Evolutionary conservation across 2,113 vertebrate species (phyloP), one percentile per base, ranked within the genome.

Genomic region (Labeo rohita): DNA sequence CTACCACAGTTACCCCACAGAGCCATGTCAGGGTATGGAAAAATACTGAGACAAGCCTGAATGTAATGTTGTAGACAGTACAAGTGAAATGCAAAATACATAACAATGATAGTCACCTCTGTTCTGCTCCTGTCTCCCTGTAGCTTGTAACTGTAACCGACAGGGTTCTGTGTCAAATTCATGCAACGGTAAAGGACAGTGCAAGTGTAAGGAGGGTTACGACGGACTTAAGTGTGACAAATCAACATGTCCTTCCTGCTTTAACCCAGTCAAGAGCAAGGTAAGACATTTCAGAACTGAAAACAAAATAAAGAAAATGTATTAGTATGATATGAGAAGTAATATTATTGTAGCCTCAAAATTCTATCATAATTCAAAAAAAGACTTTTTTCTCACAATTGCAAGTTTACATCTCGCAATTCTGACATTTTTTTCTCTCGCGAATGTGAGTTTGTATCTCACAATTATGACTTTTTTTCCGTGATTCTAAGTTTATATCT

Each of bases 141-240:
- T 90, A 99, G 98, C 95, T 6, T 99, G 98, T 65, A 86, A 88
- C 90, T 99, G 98, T 1, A 87, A 95, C 90, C 83, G 87, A 0
- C 12, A 34, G 1, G 95, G 95, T 0, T 94, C 97, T 0, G 92
- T 93, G 89, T 92, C 94, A 0, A 9, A 75, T 1, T 92, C 88
- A 45, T 99, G 98, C 15, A 93, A 91, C 9, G 86, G 86, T 0
- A 91, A 91, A 0, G 97, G 97, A 13, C 96, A 92, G 90, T 99
- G 98, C 89, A 85, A 90, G 49, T 99, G 98, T 91, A 95, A 94
- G 88, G 90, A 95, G 0, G 97, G 96, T 18, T 96, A 95, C 0
- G 93, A 95, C 28, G 98, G 97, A 8, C 91, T 87, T 49, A 93
- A 6, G 90, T 99, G 98, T 52, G 94, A 96, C 5, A 92, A 87